Evolutionary conservation across 2,888 invertebrate species (phyloP).

Genomic region (Poecilobothrus nobilitatus): DNA sequence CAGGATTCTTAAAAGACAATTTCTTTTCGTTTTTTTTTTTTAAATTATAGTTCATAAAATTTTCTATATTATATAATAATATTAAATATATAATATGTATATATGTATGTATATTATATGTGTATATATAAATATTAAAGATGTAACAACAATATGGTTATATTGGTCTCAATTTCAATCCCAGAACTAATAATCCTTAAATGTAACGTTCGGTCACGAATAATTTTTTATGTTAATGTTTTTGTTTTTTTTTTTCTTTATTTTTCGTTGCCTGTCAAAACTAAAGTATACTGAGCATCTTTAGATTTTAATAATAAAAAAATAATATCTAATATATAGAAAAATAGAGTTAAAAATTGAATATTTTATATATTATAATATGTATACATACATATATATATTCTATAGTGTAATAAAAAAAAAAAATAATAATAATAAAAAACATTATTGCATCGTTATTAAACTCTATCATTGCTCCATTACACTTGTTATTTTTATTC

Average conservation of each 20-base stretch:
- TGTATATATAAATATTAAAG: neutral
- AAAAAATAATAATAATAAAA: neutral
- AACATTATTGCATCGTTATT: neutral
- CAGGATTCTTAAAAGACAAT: neutral
- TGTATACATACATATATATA: too few species aligned
- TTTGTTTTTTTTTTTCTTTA: too few species aligned
- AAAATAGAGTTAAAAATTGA: neutral
- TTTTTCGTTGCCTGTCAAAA: neutral
- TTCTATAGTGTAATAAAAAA: neutral
- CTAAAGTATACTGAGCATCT: neutral
- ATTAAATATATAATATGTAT: too few species aligned
- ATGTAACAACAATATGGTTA: neutral
- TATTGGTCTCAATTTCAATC: slow-evolving; percentile 6
- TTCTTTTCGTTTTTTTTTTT: neutral
- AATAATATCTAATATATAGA: neutral
- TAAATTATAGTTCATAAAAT: neutral
- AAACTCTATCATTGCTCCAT: slow-evolving; percentile 1
- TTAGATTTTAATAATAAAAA: neutral
- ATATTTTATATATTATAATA: slow-evolving; percentile 1
- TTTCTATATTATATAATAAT: too few species aligned
- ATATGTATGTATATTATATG: too few species aligned
- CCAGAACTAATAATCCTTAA: slow-evolving; percentile 8
- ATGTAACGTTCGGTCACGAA: slow-evolving; percentile 8
- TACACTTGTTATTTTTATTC: neutral
- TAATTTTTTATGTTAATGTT: neutral